Base-by-base conservation (phyloP, 1,140 invertebrate genomes). In the Pogonomyrmex californicus region DNA sequence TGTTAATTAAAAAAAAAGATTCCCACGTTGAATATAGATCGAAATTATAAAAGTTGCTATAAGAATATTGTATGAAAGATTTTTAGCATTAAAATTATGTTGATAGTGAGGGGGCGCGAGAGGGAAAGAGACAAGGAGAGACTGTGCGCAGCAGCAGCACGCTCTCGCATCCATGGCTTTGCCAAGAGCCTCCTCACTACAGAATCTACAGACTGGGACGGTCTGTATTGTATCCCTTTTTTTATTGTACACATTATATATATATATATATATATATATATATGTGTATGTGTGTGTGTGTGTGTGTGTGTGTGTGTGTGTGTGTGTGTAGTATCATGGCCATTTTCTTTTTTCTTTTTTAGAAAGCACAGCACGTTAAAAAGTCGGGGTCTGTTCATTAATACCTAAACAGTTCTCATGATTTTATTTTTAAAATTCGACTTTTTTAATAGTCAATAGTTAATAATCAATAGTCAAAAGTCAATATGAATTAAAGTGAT, bases 91-190 rank as follows among this genome's bases (percentile, higher is more conserved):
- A n/a, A 49, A 93, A 93, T 92, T 95, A 91, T 95, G 92, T 95
- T 95, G 87, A 92, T 94, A 94, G 93, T 94, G 91, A 95, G 93
- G 92, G 94, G 94, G 92, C 94, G 94, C 90, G 94, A 95, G 91
- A 95, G 94, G 92, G 94, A 95, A 93, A 94, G 93, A 92, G 94
- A 95, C 91, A 93, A 93, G 82, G 94, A 94, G 93, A 94, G 95
- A 91, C 90, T 92, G 90, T 96, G 95, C 93, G 96, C 96, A 93
- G 94, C 95, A 92, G 95, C 95, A 90, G 96, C 96, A 92, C 95
- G 95, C 91, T 94, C 94, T 93, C 96, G 95, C 91, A 96, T 96
- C 94, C 95, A 96, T 94, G 94, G 94, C 91, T 96, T 96, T 94
- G 95, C 94, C 92, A 96, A 96, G 93, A 95, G 94, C 91, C 95